Evolutionary conservation across 1,140 invertebrate species (phyloP), one percentile per base, ranked within the genome.

Genomic region (Zaprionus africanus): DNA sequence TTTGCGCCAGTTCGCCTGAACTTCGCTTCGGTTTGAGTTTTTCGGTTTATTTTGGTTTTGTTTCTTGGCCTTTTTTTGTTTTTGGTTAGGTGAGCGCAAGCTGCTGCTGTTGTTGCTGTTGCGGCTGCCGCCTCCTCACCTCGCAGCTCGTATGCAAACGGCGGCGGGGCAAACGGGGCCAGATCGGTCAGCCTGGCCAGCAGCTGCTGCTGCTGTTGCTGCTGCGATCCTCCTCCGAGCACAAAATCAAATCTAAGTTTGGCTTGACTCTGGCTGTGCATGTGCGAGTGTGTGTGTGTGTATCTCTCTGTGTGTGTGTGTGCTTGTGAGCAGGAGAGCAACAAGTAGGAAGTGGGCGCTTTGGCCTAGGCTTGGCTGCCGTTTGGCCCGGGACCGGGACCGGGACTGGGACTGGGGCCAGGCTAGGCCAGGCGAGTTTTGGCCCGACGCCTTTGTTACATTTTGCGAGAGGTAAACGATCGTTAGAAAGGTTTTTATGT

Each of bases 401-500:
- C 2, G 38, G 5, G 28, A 41, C 49, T 19, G 28, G 34, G 28
- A 31, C 22, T 22, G 22, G 22, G 22, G 31, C 31, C 31, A 31
- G 31, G 59, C 53, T 58, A 63, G 78, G 78, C 80, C 66, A 71
- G 83, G 67, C 82, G 79, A 80, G 61, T 87, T 87, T 80, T 70
- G 49, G 53, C 31, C 76, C 54, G 82, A 85, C 86, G 90, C 82
- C 86, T 90, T 90, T 90, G 85, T 90, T 90, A 90, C 85, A 90
- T 90, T 90, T 90, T 81, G 84, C 81, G 81, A 90, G 85, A 90
- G 86, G 85, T 90, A 90, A 90, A 90, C 86, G 85, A 86, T 90
- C 85, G 85, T 90, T 90, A 90, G 85, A 90, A 90, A 90, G 86
- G 85, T 90, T 87, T 88, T 85, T 77, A 77, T 79, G 84, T 90